Conservation (phyloP, 2,113 vertebrate genomes). For the Mus musculus region DNA sequence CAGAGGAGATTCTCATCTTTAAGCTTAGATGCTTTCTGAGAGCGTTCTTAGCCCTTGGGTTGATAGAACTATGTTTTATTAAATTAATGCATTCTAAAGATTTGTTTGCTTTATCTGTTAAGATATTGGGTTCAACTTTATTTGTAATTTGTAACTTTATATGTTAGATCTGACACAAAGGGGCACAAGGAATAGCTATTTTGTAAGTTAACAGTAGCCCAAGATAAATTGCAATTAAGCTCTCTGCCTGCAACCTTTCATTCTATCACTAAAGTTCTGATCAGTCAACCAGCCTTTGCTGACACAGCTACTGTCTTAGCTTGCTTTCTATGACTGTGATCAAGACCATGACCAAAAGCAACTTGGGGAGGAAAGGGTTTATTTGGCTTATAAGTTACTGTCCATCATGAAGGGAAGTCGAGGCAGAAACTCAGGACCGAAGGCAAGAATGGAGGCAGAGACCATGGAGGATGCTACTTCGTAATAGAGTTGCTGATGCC, state of each 20-base stretch:
- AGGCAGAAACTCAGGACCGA: background rate
- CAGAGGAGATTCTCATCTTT: background rate
- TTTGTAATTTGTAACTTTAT: background rate
- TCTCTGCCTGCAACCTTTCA: background rate
- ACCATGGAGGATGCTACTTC: background rate
- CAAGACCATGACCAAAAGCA: background rate
- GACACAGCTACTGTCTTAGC: background rate
- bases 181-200: background rate
- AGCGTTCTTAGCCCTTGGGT: background rate
- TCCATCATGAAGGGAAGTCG: background rate
- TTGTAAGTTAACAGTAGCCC: background rate
- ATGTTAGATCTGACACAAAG: background rate
- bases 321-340: background rate
- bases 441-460: background rate
- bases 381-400: background rate
- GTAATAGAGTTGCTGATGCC: background rate
- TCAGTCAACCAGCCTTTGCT: background rate
- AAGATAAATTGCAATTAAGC: background rate
- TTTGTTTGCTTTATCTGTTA: background rate
- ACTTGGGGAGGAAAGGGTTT: background rate
- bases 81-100: background rate
- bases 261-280: background rate
- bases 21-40: background rate
- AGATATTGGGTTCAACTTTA: background rate
- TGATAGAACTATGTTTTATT: background rate